Percentiles rank a stretch among this genome's conserved stretches.
phyloP scores from a whole-genome alignment of 2,888 invertebrate genomes.

The Chloroclysta siterata region DNA sequence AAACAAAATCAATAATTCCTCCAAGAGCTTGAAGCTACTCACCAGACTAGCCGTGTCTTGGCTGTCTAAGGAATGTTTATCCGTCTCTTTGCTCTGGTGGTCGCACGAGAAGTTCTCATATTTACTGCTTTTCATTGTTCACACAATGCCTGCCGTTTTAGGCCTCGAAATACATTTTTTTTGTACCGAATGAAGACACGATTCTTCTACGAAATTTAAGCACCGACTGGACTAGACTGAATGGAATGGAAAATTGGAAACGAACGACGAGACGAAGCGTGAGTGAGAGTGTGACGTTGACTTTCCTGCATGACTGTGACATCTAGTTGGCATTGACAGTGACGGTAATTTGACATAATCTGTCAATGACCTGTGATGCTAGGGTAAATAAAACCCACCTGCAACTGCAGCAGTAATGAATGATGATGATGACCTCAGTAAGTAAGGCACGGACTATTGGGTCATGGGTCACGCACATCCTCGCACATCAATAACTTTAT shows the following conservation, averaged over 20 bases:
- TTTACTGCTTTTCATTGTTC: slow-evolving; percentile 84
- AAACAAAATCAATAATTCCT: slow-evolving; percentile 46
- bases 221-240: slow-evolving; percentile 48
- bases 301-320: background rate
- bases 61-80: slow-evolving; percentile 81
- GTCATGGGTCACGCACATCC: too few relatives aligned
- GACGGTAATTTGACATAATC: slow-evolving; percentile 1
- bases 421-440: too few relatives aligned
- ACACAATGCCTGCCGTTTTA: slow-evolving; percentile 66
- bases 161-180: slow-evolving; percentile 75
- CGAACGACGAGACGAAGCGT: too few relatives aligned
- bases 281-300: background rate
- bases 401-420: too few relatives aligned
- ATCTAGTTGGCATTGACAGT: background rate
- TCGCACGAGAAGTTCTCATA: slow-evolving; percentile 81
- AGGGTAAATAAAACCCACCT: too few relatives aligned
- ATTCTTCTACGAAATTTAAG: slow-evolving; percentile 56
- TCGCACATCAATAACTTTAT: too few relatives aligned
- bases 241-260: too few relatives aligned
- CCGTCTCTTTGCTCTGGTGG: slow-evolving; percentile 76
- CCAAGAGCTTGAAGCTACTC: slow-evolving; percentile 57
- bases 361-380: too few relatives aligned
- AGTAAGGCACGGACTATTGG: too few relatives aligned
- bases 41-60: slow-evolving; percentile 84
- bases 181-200: slow-evolving; percentile 65